These are phyloP conservation scores for Radopholus similis DNA, from an alignment of 1,140 invertebrate species.

Conservation along the genomic window DNA sequence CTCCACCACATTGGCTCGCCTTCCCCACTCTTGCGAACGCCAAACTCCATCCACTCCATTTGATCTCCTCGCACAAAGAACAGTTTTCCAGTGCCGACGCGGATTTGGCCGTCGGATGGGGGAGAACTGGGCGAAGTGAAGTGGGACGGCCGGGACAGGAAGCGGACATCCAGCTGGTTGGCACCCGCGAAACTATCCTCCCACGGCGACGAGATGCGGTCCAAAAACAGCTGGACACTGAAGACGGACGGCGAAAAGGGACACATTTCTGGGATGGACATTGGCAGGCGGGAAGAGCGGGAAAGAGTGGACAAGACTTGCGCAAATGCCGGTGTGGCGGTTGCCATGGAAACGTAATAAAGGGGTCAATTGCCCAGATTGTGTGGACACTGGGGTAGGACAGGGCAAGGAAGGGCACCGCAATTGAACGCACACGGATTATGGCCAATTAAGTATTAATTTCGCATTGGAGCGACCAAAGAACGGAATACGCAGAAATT, in stretches of 20 bases:
- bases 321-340: too few species aligned
- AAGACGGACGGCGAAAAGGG: background rate
- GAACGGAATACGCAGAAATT: too few species aligned
- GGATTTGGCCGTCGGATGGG: background rate
- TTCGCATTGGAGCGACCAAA: too few species aligned
- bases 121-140: background rate
- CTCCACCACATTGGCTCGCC: background rate
- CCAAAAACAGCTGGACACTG: constrained; percentile 9
- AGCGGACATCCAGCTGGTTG: background rate
- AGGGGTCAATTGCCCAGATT: background rate
- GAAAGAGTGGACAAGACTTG: background rate
- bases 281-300: background rate
- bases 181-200: background rate
- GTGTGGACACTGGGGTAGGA: background rate
- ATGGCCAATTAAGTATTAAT: too few species aligned
- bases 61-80: constrained; percentile 3
- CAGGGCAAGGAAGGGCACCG: background rate
- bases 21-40: background rate
- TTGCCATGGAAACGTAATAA: background rate
- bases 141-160: background rate
- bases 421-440: too few species aligned
- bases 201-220: constrained; percentile 15
- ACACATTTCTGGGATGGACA: background rate
- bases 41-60: background rate
- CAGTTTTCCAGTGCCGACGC: constrained; percentile 3